Evolutionary conservation across 1,140 invertebrate genomes (phyloP).

Genomic region (Drosophila mayri): DNA sequence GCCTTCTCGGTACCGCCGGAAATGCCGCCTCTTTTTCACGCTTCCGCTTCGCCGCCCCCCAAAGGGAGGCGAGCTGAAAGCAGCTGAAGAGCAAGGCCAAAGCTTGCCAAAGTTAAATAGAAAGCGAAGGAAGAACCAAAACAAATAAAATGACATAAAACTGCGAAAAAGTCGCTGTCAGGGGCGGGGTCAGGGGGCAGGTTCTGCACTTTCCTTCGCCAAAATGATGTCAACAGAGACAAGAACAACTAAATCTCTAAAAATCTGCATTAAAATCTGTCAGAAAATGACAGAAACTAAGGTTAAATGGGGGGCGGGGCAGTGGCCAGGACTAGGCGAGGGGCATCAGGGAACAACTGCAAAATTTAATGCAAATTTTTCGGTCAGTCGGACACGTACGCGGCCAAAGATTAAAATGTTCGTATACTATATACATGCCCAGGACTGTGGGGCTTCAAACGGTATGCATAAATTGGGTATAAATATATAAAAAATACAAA

Average conservation of each 20-base stretch:
- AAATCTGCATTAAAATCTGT: slow-evolving; percentile 45
- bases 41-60: slow-evolving; percentile 65
- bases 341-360: background rate
- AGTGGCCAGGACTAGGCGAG: background rate
- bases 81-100: slow-evolving; percentile 43
- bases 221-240: slow-evolving; percentile 67
- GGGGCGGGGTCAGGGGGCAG: background rate
- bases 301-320: background rate
- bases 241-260: slow-evolving; percentile 20
- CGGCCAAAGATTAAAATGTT: background rate
- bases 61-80: slow-evolving; percentile 29
- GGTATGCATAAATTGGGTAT: background rate
- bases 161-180: slow-evolving; percentile 16
- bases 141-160: slow-evolving; percentile 66
- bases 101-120: slow-evolving; percentile 33
- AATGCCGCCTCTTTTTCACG: slow-evolving; percentile 18
- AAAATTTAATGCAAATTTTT: slow-evolving; percentile 36
- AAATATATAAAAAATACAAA: background rate
- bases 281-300: slow-evolving; percentile 23
- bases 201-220: slow-evolving; percentile 47
- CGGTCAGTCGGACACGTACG: slow-evolving; percentile 18
- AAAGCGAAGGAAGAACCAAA: slow-evolving; percentile 51
- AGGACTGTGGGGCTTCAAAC: too few species aligned
- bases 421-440: background rate
- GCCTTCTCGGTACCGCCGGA: slow-evolving; percentile 1